Conservation (phyloP, 1,140 invertebrate species). For the Diachasma alloeum region DNA sequence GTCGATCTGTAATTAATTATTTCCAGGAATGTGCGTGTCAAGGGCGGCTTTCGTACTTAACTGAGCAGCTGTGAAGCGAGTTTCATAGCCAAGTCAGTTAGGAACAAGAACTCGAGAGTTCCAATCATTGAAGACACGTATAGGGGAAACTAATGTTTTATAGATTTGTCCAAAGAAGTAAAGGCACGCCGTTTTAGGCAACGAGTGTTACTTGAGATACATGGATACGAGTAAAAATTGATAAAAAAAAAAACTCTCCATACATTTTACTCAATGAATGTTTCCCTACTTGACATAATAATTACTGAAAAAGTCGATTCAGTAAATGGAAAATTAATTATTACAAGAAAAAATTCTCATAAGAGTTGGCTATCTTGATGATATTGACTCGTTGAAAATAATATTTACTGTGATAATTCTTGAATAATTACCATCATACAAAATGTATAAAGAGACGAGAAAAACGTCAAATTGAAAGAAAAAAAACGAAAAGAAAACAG, state of each 20-base stretch:
- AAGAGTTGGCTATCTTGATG: too few relatives aligned
- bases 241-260: background rate
- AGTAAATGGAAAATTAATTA: too few relatives aligned
- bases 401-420: background rate
- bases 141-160: slow-evolving; percentile 2
- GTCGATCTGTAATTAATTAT: background rate
- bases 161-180: background rate
- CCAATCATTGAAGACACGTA: background rate
- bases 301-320: too few relatives aligned
- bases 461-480: background rate
- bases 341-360: too few relatives aligned
- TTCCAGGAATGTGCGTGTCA: background rate
- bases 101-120: background rate
- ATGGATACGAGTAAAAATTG: background rate
- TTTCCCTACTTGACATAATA: background rate
- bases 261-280: background rate
- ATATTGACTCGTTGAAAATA: too few relatives aligned
- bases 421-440: background rate
- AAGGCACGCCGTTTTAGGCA: background rate
- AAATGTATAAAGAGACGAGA: background rate
- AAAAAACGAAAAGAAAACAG: background rate
- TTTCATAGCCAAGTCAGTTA: background rate
- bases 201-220: background rate
- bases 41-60: background rate
- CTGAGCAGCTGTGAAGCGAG: background rate